Evolutionary conservation across 2,888 invertebrate genomes (phyloP).

Genomic region (Yponomeuta malinellus): DNA sequence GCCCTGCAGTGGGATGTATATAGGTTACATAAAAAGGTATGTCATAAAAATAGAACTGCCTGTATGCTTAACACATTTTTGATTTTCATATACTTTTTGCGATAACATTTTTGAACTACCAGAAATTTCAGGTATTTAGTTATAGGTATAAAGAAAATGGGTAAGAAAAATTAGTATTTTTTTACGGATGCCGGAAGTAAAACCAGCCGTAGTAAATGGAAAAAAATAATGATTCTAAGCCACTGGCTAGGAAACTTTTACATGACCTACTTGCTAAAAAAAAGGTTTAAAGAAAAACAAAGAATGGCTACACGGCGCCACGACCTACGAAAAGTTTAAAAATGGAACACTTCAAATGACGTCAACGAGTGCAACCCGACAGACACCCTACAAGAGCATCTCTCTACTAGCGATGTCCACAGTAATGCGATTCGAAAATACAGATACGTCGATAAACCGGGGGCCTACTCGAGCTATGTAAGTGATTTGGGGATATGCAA

Average conservation of each 20-base stretch:
- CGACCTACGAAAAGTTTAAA: not conserved
- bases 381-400: not conserved
- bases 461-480: not conserved
- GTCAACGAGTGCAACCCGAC: not conserved
- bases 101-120: too few relatives aligned
- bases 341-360: constrained; percentile 1
- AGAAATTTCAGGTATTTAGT: too few relatives aligned
- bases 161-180: too few relatives aligned
- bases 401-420: constrained; percentile 1
- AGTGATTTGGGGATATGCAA: too few relatives aligned
- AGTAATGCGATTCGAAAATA: constrained; percentile 15
- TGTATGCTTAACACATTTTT: too few relatives aligned
- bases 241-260: not conserved
- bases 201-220: too few relatives aligned
- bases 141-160: too few relatives aligned
- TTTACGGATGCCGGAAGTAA: too few relatives aligned
- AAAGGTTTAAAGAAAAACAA: not conserved
- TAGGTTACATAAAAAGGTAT: too few relatives aligned
- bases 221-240: not conserved
- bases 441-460: constrained; percentile 2
- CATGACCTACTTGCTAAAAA: not conserved
- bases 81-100: too few relatives aligned
- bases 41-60: too few relatives aligned
- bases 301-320: not conserved
- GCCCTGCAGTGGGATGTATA: too few relatives aligned